Base-by-base conservation (phyloP, 2,888 invertebrate genomes). In the Pecten maximus region DNA sequence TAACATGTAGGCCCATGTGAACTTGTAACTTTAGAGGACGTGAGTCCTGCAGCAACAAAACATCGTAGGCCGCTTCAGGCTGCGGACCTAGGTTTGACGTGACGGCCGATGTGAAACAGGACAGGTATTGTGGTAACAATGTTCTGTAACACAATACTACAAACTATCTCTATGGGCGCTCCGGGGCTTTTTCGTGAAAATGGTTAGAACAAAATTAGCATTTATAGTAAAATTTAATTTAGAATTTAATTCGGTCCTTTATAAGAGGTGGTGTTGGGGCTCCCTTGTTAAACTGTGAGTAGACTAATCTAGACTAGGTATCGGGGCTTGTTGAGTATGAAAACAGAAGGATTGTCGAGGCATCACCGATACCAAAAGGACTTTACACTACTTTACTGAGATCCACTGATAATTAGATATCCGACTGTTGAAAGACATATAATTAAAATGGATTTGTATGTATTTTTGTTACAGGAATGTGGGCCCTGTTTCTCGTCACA, bases 171-270 rank as follows among this genome's bases (percentile, higher is more conserved):
- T 15, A 35, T 74, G 28, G 28, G 74, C 23, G 74, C 74, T 28
- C 28, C 28, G 35, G 74, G 74, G 35, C 74, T 74, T 74, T 44
- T 35, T 35, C 74, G 74, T 6, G 74, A 74, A 74, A 74, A 74
- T 74, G 74, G 74, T 74, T 74, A 74, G 35, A 74, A 28, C 74
- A 15, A 74, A 35, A 74, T 74, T 74, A 74, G 74, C 74, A 74
- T 74, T 74, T 74, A 28, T 74, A 74, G 74, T 74, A 74, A 74
- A 74, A 74, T 74, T 74, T 74, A 74, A 74, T 74, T 74, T 74
- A 74, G 28, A 74, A 74, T 74, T 35, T 35, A 74, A 74, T 74
- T 74, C 74, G 12, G 28, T 35, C 35, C 12, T 74, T 74, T 74
- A 74, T 35, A 8, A 6, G n/a, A 23, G 23, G n/a, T 23, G 60